Percentiles rank a stretch among this genome's conserved stretches.
Evolutionary conservation across 2,797 vertebrate genomes (phyloP).

Genomic region (Novumbra hubbsi): DNA sequence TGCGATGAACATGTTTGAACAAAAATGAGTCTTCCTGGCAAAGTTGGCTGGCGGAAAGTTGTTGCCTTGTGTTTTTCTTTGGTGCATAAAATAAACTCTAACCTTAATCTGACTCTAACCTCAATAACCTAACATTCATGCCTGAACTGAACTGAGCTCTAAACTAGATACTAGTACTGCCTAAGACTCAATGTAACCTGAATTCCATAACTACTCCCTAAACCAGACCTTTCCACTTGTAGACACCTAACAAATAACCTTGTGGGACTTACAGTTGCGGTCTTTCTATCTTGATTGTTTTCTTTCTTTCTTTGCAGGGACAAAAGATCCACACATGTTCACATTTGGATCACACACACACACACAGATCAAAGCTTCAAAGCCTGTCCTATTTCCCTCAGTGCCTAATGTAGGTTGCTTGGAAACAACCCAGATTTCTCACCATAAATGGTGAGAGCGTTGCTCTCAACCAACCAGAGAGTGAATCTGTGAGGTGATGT

Average conservation of each 20-base stretch:
- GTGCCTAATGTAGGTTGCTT: slow-evolving; percentile 66
- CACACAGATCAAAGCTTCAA: slow-evolving; percentile 11
- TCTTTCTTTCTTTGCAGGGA: no score
- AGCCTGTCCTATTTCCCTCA: slow-evolving; percentile 48
- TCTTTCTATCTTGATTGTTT: no score
- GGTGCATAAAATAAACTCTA: no score
- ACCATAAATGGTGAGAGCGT: slow-evolving; percentile 49
- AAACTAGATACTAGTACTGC: no score
- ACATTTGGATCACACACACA: slow-evolving; percentile 18
- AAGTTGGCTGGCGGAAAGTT: neutral
- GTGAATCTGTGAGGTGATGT: slow-evolving; percentile 36
- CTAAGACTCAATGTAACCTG: no score
- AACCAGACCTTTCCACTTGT: no score
- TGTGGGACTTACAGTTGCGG: no score
- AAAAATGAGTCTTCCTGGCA: neutral
- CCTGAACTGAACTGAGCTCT: no score
- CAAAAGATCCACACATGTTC: neutral
- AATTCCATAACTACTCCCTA: no score
- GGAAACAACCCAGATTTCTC: slow-evolving; percentile 64
- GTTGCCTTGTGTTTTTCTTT: neutral
- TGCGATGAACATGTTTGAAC: neutral
- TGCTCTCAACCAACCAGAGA: slow-evolving; percentile 20
- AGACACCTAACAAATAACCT: no score
- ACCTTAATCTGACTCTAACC: no score
- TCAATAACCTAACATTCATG: no score